Evolutionary conservation across 2,888 invertebrate species (phyloP).

Genomic region (Pammene aurita): DNA sequence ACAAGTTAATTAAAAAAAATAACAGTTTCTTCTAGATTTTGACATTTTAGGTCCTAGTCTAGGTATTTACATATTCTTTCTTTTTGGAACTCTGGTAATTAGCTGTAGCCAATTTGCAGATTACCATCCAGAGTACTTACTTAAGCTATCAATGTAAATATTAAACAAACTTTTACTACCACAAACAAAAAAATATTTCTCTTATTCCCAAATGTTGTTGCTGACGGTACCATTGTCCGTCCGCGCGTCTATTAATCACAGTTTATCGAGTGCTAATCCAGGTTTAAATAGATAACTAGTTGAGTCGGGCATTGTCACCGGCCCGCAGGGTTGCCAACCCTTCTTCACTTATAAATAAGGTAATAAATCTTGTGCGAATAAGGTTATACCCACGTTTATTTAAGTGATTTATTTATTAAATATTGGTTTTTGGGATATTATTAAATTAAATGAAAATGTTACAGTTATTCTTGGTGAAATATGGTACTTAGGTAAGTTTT

Average conservation of each 20-base stretch:
- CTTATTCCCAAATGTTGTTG: conserved; percentile 46
- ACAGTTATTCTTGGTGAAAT: neutral
- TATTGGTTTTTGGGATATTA: neutral
- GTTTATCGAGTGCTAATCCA: conserved; percentile 84
- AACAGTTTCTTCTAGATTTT: no score
- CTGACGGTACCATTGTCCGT: conserved; percentile 66
- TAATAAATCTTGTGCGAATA: conserved; percentile 1
- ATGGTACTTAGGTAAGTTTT: neutral
- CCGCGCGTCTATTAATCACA: conserved; percentile 79
- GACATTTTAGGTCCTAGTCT: no score
- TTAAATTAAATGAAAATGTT: neutral
- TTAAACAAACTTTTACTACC: neutral
- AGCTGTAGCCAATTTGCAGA: no score
- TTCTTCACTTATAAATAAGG: conserved; percentile 11
- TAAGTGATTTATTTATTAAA: neutral
- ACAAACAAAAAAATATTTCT: neutral
- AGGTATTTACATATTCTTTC: no score
- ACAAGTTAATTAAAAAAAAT: no score
- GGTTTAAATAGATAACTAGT: conserved; percentile 84
- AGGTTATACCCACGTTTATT: conserved; percentile 3
- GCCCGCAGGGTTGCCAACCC: conserved; percentile 36
- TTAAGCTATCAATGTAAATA: neutral
- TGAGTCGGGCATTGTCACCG: conserved; percentile 71
- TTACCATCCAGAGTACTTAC: no score
- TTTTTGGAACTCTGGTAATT: no score